These are phyloP conservation scores for Calidris pygmaea DNA, from an alignment of 2,113 vertebrate genomes.

Conservation along the genomic window DNA sequence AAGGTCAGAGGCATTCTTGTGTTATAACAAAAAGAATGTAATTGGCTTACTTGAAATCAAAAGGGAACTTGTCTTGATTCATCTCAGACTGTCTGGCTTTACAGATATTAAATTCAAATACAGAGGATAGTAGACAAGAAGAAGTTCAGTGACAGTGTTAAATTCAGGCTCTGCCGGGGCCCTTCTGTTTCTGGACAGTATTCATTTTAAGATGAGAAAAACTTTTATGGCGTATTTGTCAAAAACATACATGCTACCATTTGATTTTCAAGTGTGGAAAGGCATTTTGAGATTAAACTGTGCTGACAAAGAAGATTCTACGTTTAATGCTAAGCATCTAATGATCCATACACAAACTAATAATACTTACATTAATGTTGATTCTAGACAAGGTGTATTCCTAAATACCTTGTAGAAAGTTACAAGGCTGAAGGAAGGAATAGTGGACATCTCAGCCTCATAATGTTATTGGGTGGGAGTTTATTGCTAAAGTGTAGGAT, in stretches of 20 bases:
- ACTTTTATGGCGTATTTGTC: not conserved
- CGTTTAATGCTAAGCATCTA: not conserved
- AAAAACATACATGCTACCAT: not conserved
- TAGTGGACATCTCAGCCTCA: not conserved
- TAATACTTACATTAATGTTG: not conserved
- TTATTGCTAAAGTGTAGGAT: not conserved
- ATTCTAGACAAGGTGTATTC: not conserved
- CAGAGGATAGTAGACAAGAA: not conserved
- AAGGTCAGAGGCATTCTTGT: slow-evolving; percentile 24
- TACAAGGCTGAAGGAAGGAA: not conserved
- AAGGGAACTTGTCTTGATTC: slow-evolving; percentile 9
- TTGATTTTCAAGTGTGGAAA: not conserved
- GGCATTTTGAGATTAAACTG: not conserved
- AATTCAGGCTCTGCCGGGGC: not conserved
- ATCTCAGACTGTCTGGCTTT: slow-evolving; percentile 5
- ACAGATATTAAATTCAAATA: not conserved
- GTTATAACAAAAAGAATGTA: slow-evolving; percentile 5
- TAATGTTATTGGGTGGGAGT: not conserved
- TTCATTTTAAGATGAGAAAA: slow-evolving; percentile 7
- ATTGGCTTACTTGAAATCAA: slow-evolving; percentile 44
- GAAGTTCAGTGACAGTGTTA: not conserved
- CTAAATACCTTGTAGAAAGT: not conserved
- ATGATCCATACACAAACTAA: not conserved
- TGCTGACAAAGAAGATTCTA: not conserved
- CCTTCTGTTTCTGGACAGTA: not conserved